Conservation (phyloP, 2,888 invertebrate genomes). For the Drosophila multiciliata region DNA sequence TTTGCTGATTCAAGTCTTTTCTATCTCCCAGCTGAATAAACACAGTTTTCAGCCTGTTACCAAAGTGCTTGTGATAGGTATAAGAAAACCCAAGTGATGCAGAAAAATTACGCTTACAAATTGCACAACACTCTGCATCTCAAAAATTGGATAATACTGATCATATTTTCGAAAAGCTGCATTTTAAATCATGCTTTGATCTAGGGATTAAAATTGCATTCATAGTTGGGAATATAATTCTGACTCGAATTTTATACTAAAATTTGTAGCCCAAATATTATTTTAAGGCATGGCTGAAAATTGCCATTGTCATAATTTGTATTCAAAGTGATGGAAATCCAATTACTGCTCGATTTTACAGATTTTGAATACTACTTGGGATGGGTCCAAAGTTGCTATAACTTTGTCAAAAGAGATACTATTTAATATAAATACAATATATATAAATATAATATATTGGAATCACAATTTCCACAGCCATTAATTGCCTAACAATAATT, state of each 20-base stretch:
- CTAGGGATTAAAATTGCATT: neutral
- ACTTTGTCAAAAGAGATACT: too few species aligned
- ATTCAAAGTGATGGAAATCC: too few species aligned
- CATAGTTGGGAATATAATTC: neutral
- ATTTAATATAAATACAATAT: too few species aligned
- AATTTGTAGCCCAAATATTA: too few species aligned
- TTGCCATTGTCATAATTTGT: too few species aligned
- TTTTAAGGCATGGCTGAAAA: too few species aligned
- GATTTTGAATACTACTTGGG: too few species aligned
- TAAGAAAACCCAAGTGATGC: neutral
- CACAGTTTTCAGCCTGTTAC: neutral
- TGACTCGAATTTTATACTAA: neutral
- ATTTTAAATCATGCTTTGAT: neutral
- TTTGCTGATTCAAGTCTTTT: constrained; percentile 7
- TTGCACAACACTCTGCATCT: neutral
- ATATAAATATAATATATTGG: too few species aligned
- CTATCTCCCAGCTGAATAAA: neutral
- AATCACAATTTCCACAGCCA: too few species aligned
- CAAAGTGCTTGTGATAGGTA: neutral
- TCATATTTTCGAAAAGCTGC: neutral
- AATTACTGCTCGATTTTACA: too few species aligned
- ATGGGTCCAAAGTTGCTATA: too few species aligned
- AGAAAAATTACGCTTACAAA: neutral
- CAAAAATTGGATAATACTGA: neutral
- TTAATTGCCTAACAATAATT: too few species aligned